These are phyloP conservation scores for Temnothorax ravouxi DNA, from an alignment of 2,888 invertebrate genomes.

Conservation along the genomic window DNA sequence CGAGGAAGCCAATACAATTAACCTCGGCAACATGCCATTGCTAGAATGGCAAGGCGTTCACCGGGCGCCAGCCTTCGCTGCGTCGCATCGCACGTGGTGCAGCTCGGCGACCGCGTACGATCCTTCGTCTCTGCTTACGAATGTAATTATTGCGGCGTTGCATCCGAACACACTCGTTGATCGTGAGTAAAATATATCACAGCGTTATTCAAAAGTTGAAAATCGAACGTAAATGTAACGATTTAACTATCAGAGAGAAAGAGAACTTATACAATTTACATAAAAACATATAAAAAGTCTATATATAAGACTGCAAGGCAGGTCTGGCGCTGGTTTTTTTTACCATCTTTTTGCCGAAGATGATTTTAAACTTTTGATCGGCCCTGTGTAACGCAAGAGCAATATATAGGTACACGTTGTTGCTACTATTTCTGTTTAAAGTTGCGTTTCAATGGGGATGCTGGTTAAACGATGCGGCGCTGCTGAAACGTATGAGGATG, in stretches of 20 bases:
- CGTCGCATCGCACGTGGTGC: not conserved
- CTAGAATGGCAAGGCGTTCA: conserved; percentile 76
- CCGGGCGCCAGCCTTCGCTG: conserved; percentile 57
- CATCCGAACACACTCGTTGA: conserved; percentile 72
- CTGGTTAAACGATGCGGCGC: not conserved
- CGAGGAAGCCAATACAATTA: conserved; percentile 84
- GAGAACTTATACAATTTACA: not conserved
- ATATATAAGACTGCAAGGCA: not conserved
- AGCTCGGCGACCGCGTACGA: conserved; percentile 13
- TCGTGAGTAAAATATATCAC: conserved; percentile 74
- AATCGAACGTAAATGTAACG: not conserved
- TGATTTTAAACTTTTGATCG: not conserved
- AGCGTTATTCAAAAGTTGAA: not conserved
- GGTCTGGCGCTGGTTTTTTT: not conserved
- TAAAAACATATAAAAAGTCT: not conserved
- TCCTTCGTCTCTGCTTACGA: conserved; percentile 58
- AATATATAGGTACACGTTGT: not conserved
- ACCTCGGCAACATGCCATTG: conserved; percentile 82
- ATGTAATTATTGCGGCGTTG: conserved; percentile 80
- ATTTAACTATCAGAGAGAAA: not conserved
- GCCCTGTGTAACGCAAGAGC: not conserved
- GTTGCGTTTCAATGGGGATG: not conserved
- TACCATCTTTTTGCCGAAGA: not conserved
- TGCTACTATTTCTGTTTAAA: not conserved
- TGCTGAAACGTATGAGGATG: not conserved